phyloP scores from a whole-genome alignment of 2,113 vertebrate genomes.

The Rostratula benghalensis region DNA sequence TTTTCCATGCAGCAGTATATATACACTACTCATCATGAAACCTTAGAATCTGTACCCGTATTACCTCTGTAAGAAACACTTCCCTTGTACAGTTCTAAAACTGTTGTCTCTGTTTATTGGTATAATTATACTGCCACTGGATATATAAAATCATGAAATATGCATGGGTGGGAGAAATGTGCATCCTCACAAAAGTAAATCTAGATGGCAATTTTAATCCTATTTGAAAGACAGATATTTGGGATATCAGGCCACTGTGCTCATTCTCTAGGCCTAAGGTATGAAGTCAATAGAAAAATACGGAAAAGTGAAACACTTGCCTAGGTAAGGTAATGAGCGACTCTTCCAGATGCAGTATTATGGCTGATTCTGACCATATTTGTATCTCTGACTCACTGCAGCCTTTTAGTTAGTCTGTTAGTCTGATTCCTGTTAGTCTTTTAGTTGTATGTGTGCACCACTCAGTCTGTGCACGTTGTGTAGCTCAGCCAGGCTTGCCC shows the following conservation, averaged over 20 bases:
- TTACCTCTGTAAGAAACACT: neutral
- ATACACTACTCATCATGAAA: neutral
- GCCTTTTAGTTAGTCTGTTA: too few species aligned
- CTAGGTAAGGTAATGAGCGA: neutral
- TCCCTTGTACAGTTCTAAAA: neutral
- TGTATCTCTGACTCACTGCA: neutral
- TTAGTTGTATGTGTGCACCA: neutral
- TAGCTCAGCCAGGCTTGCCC: neutral
- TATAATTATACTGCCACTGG: neutral
- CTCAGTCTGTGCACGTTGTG: neutral
- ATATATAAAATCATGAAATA: neutral
- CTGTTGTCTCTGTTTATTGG: neutral
- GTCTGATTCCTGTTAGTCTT: neutral
- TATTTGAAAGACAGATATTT: neutral
- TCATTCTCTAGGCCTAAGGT: neutral
- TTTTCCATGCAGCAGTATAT: neutral
- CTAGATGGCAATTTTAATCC: neutral
- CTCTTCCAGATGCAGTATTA: neutral
- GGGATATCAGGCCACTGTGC: neutral
- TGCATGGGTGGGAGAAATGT: neutral
- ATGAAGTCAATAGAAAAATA: neutral
- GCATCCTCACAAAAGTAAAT: neutral
- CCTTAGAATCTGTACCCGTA: neutral
- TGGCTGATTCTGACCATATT: neutral
- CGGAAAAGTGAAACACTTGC: neutral